Percentiles rank a stretch among this genome's conserved stretches.
Evolutionary conservation across 1,140 invertebrate genomes (phyloP).

Genomic region (Mactra quadrangularis): DNA sequence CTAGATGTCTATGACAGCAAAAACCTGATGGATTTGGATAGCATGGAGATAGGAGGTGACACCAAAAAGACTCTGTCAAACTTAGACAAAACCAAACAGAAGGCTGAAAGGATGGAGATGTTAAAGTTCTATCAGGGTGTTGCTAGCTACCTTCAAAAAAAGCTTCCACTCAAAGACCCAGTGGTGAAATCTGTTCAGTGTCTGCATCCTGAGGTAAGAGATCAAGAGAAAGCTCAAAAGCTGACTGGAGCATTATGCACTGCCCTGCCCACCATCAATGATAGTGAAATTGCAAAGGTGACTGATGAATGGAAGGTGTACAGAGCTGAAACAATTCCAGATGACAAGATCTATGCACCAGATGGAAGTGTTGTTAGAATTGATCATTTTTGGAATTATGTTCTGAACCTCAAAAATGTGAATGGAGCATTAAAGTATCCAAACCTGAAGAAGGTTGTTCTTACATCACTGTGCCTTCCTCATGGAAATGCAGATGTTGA

Average conservation of each 20-base stretch:
- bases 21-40: too few relatives aligned
- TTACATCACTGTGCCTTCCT: not conserved
- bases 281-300: not conserved
- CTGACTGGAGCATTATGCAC: not conserved
- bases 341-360: not conserved
- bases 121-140: slow-evolving; percentile 10
- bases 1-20: not conserved
- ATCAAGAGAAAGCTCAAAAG: slow-evolving; percentile 5
- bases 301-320: slow-evolving; percentile 41
- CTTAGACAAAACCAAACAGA: not conserved
- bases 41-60: too few relatives aligned
- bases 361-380: not conserved
- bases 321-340: slow-evolving; percentile 14
- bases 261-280: not conserved
- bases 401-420: not conserved
- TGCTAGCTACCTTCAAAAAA: not conserved
- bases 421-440: not conserved
- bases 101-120: not conserved
- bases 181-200: slow-evolving; percentile 18
- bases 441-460: slow-evolving; percentile 14
- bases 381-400: slow-evolving; percentile 27
- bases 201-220: slow-evolving; percentile 23
- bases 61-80: not conserved
- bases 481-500: slow-evolving; percentile 40
- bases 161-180: not conserved